phyloP scores from a whole-genome alignment of 2,888 invertebrate species.

The Venustoraphidia nigricollis region DNA sequence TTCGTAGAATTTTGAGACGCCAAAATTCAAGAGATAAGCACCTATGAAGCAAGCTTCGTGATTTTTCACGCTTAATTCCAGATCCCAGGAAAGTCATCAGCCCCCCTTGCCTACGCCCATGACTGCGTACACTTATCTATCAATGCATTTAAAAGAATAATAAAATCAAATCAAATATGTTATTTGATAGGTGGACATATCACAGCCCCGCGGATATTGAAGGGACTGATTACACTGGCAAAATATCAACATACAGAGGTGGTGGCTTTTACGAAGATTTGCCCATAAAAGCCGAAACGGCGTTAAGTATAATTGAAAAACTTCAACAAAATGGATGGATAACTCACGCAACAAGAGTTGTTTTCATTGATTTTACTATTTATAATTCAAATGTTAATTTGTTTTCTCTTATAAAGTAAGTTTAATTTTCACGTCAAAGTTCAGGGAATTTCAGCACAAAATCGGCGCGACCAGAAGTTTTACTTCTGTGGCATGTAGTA shows the following conservation, averaged over 20 bases:
- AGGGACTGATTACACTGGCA: slow-evolving; percentile 30
- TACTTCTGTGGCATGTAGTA: not conserved
- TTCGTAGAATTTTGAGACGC: too few relatives aligned
- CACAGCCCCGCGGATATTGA: slow-evolving; percentile 23
- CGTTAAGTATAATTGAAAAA: slow-evolving; percentile 27
- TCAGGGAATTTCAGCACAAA: too few relatives aligned
- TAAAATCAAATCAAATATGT: too few relatives aligned
- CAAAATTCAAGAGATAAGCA: too few relatives aligned
- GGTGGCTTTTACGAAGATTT: slow-evolving; percentile 42
- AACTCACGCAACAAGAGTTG: slow-evolving; percentile 45
- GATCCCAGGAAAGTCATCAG: too few relatives aligned
- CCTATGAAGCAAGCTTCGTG: too few relatives aligned
- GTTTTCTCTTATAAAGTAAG: slow-evolving; percentile 46
- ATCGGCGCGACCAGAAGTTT: too few relatives aligned
- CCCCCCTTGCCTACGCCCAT: too few relatives aligned
- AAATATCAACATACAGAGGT: slow-evolving; percentile 33
- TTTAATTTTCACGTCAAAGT: not conserved
- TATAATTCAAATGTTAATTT: slow-evolving; percentile 60
- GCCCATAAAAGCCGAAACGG: slow-evolving; percentile 23
- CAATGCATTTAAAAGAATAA: too few relatives aligned
- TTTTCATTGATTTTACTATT: slow-evolving; percentile 55
- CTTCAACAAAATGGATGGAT: slow-evolving; percentile 49
- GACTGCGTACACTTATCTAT: too few relatives aligned
- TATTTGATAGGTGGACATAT: slow-evolving; percentile 28
- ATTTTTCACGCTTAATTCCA: too few relatives aligned